Percentiles rank a stretch among this genome's conserved stretches.
Conservation (phyloP, 2,113 vertebrate genomes). For the Megaceryle torquata region DNA sequence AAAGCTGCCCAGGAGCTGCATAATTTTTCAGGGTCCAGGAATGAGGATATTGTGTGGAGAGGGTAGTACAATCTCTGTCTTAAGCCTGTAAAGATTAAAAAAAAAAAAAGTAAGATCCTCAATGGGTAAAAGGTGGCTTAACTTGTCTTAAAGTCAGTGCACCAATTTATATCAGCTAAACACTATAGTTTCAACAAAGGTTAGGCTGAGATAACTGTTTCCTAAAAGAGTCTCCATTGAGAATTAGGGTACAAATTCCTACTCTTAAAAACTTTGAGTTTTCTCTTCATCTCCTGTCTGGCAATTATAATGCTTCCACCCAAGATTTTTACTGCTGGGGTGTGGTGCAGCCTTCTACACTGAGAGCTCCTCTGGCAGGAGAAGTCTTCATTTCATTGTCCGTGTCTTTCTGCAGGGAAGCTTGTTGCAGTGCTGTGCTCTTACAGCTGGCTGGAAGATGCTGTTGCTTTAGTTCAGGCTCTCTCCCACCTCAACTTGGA, state of each 20-base stretch:
- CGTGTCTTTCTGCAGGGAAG: neutral
- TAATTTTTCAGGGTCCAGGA: neutral
- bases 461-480: neutral
- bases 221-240: neutral
- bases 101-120: neutral
- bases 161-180: neutral
- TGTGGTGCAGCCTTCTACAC: neutral
- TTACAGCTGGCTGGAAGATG: neutral
- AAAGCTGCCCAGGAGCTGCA: neutral
- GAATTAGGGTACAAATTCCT: neutral
- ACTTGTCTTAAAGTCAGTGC: neutral
- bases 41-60: neutral
- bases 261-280: neutral
- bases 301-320: neutral
- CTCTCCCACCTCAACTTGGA: neutral
- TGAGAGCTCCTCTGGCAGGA: neutral
- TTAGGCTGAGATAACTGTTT: neutral
- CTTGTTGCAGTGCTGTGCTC: neutral
- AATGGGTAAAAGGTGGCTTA: neutral
- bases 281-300: neutral
- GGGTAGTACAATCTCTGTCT: neutral
- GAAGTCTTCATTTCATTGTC: neutral
- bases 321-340: neutral
- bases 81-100: neutral
- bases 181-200: neutral